Conservation (phyloP, 2,888 invertebrate species). For the Drosophila ezoana region DNA sequence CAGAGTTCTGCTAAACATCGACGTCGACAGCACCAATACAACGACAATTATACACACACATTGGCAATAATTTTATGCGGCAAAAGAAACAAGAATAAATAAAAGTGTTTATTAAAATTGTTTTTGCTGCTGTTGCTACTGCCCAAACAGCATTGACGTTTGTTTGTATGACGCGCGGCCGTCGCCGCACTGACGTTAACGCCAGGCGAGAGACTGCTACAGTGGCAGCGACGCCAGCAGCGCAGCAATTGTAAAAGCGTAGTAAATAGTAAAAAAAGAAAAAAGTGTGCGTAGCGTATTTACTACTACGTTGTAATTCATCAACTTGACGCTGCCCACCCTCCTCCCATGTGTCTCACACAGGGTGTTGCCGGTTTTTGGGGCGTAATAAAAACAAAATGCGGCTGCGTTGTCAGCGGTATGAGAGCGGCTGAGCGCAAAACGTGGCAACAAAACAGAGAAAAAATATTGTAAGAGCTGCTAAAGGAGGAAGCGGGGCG, state of each 20-base stretch:
- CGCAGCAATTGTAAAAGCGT: conserved; percentile 59
- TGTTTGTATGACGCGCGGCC: conserved; percentile 61
- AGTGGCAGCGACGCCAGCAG: conserved; percentile 23
- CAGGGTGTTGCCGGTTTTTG: conserved; percentile 46
- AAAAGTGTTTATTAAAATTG: conserved; percentile 38
- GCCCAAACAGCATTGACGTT: conserved; percentile 64
- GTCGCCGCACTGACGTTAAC: conserved; percentile 24
- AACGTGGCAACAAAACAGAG: conserved; percentile 57
- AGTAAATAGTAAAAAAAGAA: conserved; percentile 55
- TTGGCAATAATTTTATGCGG: conserved; percentile 53
- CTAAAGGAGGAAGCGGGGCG: conserved; percentile 20
- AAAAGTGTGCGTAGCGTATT: conserved; percentile 45
- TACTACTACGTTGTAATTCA: conserved; percentile 71
- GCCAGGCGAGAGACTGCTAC: conserved; percentile 10
- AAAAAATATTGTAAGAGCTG: conserved; percentile 36
- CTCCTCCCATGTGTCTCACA: neutral
- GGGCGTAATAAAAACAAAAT: conserved; percentile 57
- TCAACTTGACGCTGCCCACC: conserved; percentile 45
- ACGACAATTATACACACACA: conserved; percentile 12
- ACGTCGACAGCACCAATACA: conserved; percentile 9
- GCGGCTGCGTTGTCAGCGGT: conserved; percentile 69
- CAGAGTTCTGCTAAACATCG: conserved; percentile 14
- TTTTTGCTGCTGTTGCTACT: conserved; percentile 27
- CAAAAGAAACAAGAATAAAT: conserved; percentile 49
- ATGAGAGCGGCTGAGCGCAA: conserved; percentile 44